These are phyloP conservation scores for Drosophila bifasciata DNA, from an alignment of 1,140 invertebrate species.

Conservation along the genomic window DNA sequence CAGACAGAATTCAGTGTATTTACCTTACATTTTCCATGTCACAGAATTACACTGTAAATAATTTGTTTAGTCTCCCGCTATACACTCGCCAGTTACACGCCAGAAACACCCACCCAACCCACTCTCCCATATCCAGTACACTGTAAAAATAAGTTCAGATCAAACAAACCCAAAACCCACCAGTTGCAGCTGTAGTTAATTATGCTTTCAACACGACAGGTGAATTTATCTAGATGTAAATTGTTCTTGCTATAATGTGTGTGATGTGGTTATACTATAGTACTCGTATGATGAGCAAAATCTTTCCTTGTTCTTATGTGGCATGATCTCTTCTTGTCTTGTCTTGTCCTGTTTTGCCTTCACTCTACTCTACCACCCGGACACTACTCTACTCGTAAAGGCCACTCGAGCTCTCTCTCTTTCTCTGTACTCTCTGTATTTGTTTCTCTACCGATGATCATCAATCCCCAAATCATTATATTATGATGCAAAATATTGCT, in stretches of 20 bases:
- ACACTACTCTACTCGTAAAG: constrained; percentile 18
- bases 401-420: constrained; percentile 33
- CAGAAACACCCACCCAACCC: constrained; percentile 12
- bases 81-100: constrained; percentile 26
- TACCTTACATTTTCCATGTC: constrained; percentile 36
- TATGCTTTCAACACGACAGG: constrained; percentile 73
- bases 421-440: constrained; percentile 15
- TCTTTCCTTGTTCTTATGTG: constrained; percentile 61
- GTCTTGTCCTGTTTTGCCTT: constrained; percentile 42
- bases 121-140: constrained; percentile 29
- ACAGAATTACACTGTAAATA: constrained; percentile 76
- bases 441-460: constrained; percentile 15
- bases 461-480: constrained; percentile 5
- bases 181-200: constrained; percentile 75
- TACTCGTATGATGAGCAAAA: constrained; percentile 49
- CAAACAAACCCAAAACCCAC: constrained; percentile 48
- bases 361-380: constrained; percentile 14
- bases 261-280: too few relatives aligned
- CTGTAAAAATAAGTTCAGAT: constrained; percentile 70
- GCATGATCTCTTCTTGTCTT: constrained; percentile 63
- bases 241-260: constrained; percentile 21
- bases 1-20: constrained; percentile 34
- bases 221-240: constrained; percentile 64
- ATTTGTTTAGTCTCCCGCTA: constrained; percentile 65
- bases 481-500: background rate